A percentile compares a stretch with the other conserved stretches of the same genome.
These are phyloP conservation scores for Otus scops DNA, from an alignment of 2,797 vertebrate species.

Conservation along the genomic window DNA sequence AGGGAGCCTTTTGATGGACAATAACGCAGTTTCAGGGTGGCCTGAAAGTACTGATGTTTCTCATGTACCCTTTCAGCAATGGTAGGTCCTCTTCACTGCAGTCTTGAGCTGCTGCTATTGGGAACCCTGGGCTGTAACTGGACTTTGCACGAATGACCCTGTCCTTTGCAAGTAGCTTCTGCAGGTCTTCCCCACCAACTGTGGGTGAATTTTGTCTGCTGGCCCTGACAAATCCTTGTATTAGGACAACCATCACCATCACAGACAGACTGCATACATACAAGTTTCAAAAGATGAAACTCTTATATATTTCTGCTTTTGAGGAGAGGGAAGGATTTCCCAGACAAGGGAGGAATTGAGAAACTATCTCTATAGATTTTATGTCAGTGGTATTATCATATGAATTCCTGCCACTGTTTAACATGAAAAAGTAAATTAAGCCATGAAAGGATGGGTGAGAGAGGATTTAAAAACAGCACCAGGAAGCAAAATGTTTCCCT, in stretches of 20 bases:
- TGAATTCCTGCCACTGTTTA: not conserved
- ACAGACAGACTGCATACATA: not conserved
- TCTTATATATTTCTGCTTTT: not conserved
- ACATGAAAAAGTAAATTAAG: not conserved
- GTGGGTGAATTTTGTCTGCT: not conserved
- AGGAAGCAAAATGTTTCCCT: not conserved
- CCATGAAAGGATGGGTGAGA: not conserved
- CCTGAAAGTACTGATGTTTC: not conserved
- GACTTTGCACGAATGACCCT: fast-evolving
- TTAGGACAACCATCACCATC: not conserved
- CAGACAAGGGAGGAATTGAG: not conserved
- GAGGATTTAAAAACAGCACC: not conserved
- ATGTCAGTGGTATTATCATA: not conserved
- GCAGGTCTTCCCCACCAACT: not conserved
- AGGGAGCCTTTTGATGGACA: not conserved
- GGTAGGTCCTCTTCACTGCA: not conserved
- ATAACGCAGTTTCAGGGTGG: not conserved
- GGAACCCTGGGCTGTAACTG: not conserved
- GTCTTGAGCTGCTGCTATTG: not conserved
- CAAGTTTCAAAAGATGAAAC: not conserved
- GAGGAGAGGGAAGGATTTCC: not conserved
- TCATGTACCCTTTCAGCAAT: not conserved
- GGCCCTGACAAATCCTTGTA: not conserved
- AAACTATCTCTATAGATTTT: not conserved
- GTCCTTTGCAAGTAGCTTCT: not conserved